A percentile compares a stretch with the other conserved stretches of the same genome.
These are phyloP conservation scores for Drosophila ezoana DNA, from an alignment of 2,888 invertebrate genomes.

Conservation along the genomic window DNA sequence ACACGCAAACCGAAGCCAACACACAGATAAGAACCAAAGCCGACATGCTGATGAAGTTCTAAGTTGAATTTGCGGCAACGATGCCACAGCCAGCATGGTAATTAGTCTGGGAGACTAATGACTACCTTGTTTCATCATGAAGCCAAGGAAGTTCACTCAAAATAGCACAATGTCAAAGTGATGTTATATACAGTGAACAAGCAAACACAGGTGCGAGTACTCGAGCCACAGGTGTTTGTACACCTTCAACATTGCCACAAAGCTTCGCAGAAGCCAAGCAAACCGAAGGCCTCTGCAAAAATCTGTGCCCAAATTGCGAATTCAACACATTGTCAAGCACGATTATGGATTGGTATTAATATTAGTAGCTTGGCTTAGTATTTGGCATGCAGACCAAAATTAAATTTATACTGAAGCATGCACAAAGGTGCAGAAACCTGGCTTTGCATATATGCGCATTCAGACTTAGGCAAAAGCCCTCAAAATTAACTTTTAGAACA, in stretches of 20 bases:
- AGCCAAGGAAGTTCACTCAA: constrained; percentile 34
- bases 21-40: constrained; percentile 20
- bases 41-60: constrained; percentile 56
- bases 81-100: constrained; percentile 58
- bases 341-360: constrained; percentile 1
- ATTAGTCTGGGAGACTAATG: constrained; percentile 69
- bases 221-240: not conserved
- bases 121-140: constrained; percentile 44
- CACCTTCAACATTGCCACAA: not conserved
- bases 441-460: too few relatives aligned
- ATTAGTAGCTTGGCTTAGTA: too few relatives aligned
- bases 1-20: constrained; percentile 48
- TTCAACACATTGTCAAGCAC: not conserved
- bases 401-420: too few relatives aligned
- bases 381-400: too few relatives aligned
- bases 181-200: constrained; percentile 21
- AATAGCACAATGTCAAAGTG: constrained; percentile 54
- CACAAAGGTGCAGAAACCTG: too few relatives aligned
- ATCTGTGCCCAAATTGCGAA: constrained; percentile 17
- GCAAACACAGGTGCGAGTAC: constrained; percentile 4
- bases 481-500: too few relatives aligned
- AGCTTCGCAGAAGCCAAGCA: not conserved
- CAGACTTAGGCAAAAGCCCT: too few relatives aligned
- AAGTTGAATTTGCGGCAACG: constrained; percentile 39
- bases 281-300: not conserved